A percentile compares a stretch with the other conserved stretches of the same genome.
Evolutionary conservation across 2,113 vertebrate genomes (phyloP).

Genomic region (Hemicordylus capensis): DNA sequence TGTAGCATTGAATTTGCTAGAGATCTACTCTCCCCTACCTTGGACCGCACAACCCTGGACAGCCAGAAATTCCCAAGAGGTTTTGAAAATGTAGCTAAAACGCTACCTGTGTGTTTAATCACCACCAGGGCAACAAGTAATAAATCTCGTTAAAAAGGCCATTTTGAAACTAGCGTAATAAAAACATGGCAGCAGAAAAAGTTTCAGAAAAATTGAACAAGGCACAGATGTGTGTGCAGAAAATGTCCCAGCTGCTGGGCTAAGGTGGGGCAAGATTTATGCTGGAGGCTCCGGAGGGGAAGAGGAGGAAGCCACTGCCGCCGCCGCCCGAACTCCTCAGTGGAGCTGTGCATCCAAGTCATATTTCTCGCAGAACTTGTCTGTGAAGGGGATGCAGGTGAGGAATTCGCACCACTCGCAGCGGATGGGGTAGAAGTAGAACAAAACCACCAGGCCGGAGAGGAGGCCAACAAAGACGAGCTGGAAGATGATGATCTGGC

Average conservation of each 20-base stretch:
- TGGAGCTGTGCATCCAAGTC: constrained; percentile 97
- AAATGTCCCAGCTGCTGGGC: constrained; percentile 46
- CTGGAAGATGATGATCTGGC: constrained; percentile 95
- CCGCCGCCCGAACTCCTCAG: constrained; percentile 66
- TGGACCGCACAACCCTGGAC: fast-evolving
- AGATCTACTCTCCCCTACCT: neutral
- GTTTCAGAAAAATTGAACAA: constrained; percentile 87
- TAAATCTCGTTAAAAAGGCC: constrained; percentile 81
- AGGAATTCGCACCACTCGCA: constrained; percentile 97
- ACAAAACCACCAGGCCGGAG: constrained; percentile 92
- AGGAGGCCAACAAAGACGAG: constrained; percentile 93
- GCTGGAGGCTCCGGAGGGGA: neutral
- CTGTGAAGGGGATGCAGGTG: constrained; percentile 98
- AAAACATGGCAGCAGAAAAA: constrained; percentile 84
- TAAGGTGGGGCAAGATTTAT: no score
- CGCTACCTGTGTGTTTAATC: constrained; percentile 86
- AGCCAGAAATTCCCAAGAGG: neutral
- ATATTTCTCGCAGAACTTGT: constrained; percentile 99
- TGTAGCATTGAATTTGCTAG: neutral
- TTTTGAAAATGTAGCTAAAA: constrained; percentile 89
- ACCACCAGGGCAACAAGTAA: constrained; percentile 91
- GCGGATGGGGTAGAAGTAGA: constrained; percentile 94
- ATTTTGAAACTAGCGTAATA: constrained; percentile 83
- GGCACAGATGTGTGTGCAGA: constrained; percentile 81
- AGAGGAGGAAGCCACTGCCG: constrained; percentile 49